A percentile compares a stretch with the other conserved stretches of the same genome.
Conservation (phyloP, 2,797 vertebrate genomes). For the Myiothlypis chrysogaster region DNA sequence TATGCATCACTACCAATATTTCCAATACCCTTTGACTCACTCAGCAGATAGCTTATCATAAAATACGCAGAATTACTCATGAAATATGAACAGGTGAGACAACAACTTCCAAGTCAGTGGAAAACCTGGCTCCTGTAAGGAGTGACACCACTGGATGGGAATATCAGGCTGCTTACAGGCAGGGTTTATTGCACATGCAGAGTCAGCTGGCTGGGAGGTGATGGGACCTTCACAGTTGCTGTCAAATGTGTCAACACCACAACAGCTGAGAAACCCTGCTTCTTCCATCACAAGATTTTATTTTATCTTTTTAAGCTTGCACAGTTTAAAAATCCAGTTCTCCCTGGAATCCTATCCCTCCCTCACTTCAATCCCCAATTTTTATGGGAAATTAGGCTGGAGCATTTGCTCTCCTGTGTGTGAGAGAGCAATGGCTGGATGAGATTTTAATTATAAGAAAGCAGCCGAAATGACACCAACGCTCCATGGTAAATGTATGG, state of each 20-base stretch:
- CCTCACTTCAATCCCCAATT: neutral
- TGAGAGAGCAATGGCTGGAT: neutral
- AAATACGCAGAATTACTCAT: neutral
- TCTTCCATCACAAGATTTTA: neutral
- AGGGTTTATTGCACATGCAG: neutral
- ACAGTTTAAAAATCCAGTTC: neutral
- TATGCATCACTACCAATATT: neutral
- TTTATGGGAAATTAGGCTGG: neutral
- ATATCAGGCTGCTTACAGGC: neutral
- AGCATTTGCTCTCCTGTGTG: neutral
- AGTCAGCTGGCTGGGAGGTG: neutral
- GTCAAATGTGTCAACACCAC: neutral
- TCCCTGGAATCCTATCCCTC: neutral
- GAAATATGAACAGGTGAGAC: neutral
- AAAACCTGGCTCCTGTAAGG: neutral
- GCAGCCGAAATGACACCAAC: neutral
- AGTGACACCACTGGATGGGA: neutral
- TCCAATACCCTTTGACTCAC: conserved; percentile 21
- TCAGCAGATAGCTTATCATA: neutral
- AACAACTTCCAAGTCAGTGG: neutral
- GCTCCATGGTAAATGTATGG: conserved; percentile 1
- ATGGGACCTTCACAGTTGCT: neutral
- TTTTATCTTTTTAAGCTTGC: neutral
- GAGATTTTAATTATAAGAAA: neutral
- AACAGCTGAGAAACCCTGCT: neutral